Evolutionary conservation across 2,888 invertebrate species (phyloP).

Genomic region (Sicus ferrugineus): DNA sequence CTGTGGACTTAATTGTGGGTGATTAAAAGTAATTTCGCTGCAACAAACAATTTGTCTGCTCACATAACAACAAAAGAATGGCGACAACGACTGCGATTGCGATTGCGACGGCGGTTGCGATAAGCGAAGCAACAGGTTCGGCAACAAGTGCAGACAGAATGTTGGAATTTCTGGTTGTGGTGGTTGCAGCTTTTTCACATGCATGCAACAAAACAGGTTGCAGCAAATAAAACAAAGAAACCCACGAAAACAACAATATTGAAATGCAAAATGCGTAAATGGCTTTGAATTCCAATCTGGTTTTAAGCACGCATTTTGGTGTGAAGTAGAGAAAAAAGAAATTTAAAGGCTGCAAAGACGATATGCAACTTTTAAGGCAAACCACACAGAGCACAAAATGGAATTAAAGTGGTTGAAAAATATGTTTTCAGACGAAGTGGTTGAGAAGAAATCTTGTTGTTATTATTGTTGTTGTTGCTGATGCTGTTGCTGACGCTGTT

Average conservation of each 20-base stretch:
- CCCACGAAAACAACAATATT: not conserved
- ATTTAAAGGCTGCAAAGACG: too few relatives aligned
- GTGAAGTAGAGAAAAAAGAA: too few relatives aligned
- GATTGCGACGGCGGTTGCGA: not conserved
- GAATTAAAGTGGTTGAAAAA: too few relatives aligned
- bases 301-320: not conserved
- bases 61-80: slow-evolving; percentile 2
- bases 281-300: not conserved
- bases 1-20: not conserved
- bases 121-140: not conserved
- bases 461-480: too few relatives aligned
- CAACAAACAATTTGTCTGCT: not conserved
- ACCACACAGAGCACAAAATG: too few relatives aligned
- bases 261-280: not conserved
- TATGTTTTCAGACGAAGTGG: too few relatives aligned
- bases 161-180: slow-evolving; percentile 4
- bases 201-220: not conserved
- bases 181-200: not conserved
- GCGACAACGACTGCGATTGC: not conserved
- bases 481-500: too few relatives aligned
- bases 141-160: not conserved
- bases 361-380: too few relatives aligned
- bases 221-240: not conserved
- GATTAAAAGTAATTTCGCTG: not conserved
- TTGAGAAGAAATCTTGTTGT: too few relatives aligned